phyloP scores from a whole-genome alignment of 2,113 vertebrate genomes.

The Mustela nigripes region DNA sequence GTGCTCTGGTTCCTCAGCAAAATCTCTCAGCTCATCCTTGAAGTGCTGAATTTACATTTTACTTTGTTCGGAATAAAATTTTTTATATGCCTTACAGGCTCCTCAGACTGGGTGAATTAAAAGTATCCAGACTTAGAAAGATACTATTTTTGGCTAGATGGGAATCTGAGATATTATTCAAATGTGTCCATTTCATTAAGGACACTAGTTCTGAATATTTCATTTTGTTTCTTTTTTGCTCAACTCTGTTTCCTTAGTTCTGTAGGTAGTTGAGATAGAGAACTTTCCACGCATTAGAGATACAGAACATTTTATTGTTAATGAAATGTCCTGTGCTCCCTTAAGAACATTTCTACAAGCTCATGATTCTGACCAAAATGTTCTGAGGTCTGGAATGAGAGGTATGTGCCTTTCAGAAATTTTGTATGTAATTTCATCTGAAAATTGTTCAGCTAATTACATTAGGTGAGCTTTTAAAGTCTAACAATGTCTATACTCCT shows the following conservation, averaged over 20 bases:
- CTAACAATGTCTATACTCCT: not conserved
- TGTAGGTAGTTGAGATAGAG: not conserved
- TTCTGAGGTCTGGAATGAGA: not conserved
- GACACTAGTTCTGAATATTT: slow-evolving; percentile 2
- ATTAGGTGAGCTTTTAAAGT: slow-evolving; percentile 25
- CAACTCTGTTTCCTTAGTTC: not conserved
- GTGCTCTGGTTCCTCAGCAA: not conserved
- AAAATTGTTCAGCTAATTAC: not conserved
- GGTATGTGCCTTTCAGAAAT: not conserved
- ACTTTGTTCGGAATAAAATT: slow-evolving; percentile 1
- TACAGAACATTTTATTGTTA: not conserved
- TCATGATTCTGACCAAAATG: not conserved
- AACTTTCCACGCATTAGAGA: not conserved
- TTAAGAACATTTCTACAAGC: slow-evolving; percentile 32
- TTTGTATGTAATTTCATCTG: not conserved
- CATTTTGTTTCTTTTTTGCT: not conserved
- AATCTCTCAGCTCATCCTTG: slow-evolving; percentile 22
- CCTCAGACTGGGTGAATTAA: not conserved
- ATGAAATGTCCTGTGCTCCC: not conserved
- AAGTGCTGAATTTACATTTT: slow-evolving; percentile 16
- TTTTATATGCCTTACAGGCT: not conserved
- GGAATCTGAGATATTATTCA: not conserved
- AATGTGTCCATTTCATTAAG: slow-evolving; percentile 28
- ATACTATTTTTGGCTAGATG: not conserved
- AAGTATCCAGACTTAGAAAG: slow-evolving; percentile 43